phyloP scores from a whole-genome alignment of 2,113 vertebrate genomes.

The Phalacrocorax brasilianus region DNA sequence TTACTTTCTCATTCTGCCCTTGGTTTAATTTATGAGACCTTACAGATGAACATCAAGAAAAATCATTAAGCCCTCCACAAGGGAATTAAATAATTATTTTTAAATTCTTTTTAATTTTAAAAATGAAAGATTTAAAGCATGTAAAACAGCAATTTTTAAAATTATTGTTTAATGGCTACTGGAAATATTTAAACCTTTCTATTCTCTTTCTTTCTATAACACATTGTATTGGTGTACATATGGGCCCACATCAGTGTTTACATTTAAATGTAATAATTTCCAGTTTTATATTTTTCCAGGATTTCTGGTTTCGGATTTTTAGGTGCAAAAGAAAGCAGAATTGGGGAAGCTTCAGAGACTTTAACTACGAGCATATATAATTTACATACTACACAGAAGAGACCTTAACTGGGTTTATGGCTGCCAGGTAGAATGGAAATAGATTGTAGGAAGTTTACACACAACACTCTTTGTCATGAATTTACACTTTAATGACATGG shows the following conservation, averaged over 20 bases:
- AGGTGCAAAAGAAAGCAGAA: neutral
- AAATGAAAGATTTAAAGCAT: neutral
- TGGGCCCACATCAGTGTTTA: neutral
- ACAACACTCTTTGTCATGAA: neutral
- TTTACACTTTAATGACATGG: neutral
- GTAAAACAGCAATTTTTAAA: neutral
- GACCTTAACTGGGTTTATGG: neutral
- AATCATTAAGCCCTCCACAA: neutral
- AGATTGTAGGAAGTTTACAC: neutral
- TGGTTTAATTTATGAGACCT: neutral
- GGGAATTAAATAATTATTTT: neutral
- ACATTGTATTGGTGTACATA: neutral
- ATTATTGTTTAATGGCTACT: neutral
- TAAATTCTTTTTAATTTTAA: neutral
- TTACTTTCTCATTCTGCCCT: neutral
- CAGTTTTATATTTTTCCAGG: neutral
- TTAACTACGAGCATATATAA: neutral
- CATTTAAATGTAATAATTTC: neutral
- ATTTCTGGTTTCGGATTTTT: neutral
- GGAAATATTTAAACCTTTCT: neutral
- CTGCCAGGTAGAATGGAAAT: neutral
- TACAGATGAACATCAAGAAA: neutral
- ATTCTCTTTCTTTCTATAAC: neutral
- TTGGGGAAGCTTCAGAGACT: neutral
- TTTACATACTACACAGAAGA: neutral